Conservation (phyloP, 2,797 vertebrate species). For the Danio tinwini region DNA sequence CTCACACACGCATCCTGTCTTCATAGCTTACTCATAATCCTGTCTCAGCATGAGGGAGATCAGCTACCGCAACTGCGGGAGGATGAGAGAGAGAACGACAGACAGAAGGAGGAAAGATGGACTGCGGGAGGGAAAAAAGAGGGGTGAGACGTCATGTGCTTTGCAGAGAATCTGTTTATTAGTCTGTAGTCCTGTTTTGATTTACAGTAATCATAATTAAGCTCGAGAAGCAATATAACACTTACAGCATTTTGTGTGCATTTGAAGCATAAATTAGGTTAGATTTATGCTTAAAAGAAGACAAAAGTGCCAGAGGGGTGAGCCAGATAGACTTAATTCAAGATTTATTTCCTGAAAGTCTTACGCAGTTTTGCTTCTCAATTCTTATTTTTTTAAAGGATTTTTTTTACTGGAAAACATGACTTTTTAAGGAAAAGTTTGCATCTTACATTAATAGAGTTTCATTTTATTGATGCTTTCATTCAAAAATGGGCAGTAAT, state of each 20-base stretch:
- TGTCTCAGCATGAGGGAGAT: slow-evolving; percentile 56
- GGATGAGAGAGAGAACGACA: slow-evolving; percentile 49
- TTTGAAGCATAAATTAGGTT: neutral
- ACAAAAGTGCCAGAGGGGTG: neutral
- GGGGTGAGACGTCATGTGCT: slow-evolving; percentile 34
- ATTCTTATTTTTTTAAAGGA: neutral
- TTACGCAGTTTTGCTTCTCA: neutral
- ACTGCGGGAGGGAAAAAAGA: slow-evolving; percentile 42
- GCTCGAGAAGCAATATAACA: neutral
- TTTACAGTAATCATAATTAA: neutral
- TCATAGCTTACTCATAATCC: slow-evolving; percentile 55
- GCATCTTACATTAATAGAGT: neutral
- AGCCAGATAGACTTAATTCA: neutral
- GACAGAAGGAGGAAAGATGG: slow-evolving; percentile 46
- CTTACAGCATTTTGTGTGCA: neutral
- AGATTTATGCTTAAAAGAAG: neutral
- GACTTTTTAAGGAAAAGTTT: no score
- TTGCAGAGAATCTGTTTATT: neutral
- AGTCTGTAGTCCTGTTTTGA: neutral
- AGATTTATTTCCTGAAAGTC: neutral
- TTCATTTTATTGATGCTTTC: neutral
- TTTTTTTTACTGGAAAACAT: slow-evolving; percentile 37
- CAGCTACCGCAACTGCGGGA: slow-evolving; percentile 55
- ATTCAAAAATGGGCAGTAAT: neutral
- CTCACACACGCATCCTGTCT: slow-evolving; percentile 26